A percentile compares a stretch with the other conserved stretches of the same genome.
phyloP scores from a whole-genome alignment of 53 echinoderm and acorn worm genomes.

The Astropecten irregularis region DNA sequence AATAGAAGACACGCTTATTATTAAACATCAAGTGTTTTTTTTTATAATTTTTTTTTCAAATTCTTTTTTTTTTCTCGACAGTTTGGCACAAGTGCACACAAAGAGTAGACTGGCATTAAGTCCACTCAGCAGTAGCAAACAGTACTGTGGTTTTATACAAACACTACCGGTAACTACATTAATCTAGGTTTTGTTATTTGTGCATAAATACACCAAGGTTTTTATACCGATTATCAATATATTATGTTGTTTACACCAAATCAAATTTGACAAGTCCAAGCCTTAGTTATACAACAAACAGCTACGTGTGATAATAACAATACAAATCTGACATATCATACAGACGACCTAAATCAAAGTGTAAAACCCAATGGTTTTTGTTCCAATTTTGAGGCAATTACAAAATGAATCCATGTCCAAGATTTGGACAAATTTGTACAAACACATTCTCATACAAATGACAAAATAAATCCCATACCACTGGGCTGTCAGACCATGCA shows the following conservation, averaged over 20 bases:
- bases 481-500: too few species aligned
- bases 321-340: constrained; percentile 12
- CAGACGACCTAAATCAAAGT: background rate
- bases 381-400: constrained; percentile 13
- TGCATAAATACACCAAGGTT: constrained; percentile 47
- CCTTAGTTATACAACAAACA: constrained; percentile 23
- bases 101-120: constrained; percentile 41
- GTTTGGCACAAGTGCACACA: constrained; percentile 57
- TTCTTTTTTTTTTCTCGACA: constrained; percentile 17
- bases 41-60: constrained; percentile 10
- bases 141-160: constrained; percentile 51
- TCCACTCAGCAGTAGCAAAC: constrained; percentile 51
- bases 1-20: constrained; percentile 55
- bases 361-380: background rate
- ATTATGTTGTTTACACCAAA: constrained; percentile 29
- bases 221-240: constrained; percentile 8
- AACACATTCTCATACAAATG: background rate
- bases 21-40: constrained; percentile 46
- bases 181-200: constrained; percentile 32
- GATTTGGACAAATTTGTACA: background rate
- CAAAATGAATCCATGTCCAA: background rate
- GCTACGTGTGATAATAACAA: constrained; percentile 1
- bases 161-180: constrained; percentile 27
- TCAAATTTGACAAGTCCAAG: constrained; percentile 34
- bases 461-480: background rate